Percentiles rank a stretch among this genome's conserved stretches.
phyloP scores from a whole-genome alignment of 2,888 invertebrate genomes.

The Netelia melanura region DNA sequence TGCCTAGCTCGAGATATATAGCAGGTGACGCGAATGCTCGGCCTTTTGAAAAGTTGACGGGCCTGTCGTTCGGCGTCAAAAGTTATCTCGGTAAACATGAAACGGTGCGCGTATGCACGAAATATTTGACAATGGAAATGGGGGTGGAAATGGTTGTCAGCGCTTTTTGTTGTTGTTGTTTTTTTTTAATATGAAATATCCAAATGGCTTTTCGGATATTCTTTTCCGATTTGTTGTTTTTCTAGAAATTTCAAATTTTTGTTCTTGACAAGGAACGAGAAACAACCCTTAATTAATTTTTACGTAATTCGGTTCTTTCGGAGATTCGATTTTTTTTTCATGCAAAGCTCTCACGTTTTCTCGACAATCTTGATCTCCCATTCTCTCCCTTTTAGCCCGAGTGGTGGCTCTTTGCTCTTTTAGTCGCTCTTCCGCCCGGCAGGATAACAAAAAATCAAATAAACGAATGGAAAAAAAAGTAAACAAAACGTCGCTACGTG shows the following conservation, averaged over 20 bases:
- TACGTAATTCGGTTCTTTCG: not conserved
- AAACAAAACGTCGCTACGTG: constrained; percentile 51
- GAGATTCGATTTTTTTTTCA: not conserved
- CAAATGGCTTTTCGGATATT: too few relatives aligned
- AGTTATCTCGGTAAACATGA: constrained; percentile 1
- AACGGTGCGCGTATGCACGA: constrained; percentile 5
- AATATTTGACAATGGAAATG: not conserved
- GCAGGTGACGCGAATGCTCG: not conserved
- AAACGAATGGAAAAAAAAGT: constrained; percentile 36
- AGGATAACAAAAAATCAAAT: not conserved
- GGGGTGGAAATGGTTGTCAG: not conserved
- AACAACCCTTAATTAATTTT: too few relatives aligned
- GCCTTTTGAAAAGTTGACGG: not conserved
- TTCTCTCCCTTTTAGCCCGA: constrained; percentile 1
- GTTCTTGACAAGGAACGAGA: too few relatives aligned
- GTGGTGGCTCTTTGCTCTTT: constrained; percentile 28
- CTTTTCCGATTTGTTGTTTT: too few relatives aligned
- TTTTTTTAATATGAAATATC: not conserved
- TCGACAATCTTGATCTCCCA: not conserved
- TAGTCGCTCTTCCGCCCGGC: constrained; percentile 20
- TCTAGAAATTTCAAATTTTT: too few relatives aligned
- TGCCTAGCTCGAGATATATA: not conserved
- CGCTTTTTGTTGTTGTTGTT: not conserved
- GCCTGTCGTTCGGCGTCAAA: constrained; percentile 1
- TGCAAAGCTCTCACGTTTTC: not conserved